Conservation (phyloP, 2,888 invertebrate genomes). For the Agonopterix alstromeriana region DNA sequence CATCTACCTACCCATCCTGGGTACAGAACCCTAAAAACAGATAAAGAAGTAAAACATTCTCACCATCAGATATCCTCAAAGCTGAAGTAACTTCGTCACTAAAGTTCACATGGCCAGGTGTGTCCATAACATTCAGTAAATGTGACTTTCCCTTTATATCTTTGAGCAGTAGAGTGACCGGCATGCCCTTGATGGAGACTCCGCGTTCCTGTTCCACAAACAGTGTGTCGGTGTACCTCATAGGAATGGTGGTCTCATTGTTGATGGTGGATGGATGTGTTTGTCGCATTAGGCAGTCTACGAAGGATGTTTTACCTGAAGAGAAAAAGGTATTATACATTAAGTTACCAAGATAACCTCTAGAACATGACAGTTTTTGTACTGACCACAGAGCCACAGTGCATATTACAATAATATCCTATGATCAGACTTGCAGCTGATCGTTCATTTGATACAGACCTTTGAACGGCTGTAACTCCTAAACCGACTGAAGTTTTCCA, state of each 20-base stretch:
- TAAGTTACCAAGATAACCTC: no score
- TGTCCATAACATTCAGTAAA: conserved; percentile 97
- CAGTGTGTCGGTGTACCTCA: conserved; percentile 96
- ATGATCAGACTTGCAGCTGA: no score
- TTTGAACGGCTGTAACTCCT: no score
- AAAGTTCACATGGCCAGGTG: conserved; percentile 99
- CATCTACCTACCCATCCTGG: no score
- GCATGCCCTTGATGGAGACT: conserved; percentile 97
- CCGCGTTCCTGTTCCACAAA: conserved; percentile 98
- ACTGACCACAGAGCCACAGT: no score
- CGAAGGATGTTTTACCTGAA: conserved; percentile 93
- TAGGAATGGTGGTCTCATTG: conserved; percentile 85
- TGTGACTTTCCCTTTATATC: conserved; percentile 98
- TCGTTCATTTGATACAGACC: no score
- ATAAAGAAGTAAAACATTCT: conserved; percentile 9
- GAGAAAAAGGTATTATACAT: conserved; percentile 6
- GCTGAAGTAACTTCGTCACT: conserved; percentile 99
- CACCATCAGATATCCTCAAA: conserved; percentile 87
- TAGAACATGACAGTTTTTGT: no score
- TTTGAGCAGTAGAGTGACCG: conserved; percentile 94
- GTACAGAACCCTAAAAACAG: neutral
- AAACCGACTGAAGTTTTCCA: no score
- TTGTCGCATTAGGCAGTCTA: conserved; percentile 97
- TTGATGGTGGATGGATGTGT: conserved; percentile 93
- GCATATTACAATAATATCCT: no score